Evolutionary conservation across 1,140 invertebrate genomes (phyloP).

Genomic region (Palaemon carinicauda): DNA sequence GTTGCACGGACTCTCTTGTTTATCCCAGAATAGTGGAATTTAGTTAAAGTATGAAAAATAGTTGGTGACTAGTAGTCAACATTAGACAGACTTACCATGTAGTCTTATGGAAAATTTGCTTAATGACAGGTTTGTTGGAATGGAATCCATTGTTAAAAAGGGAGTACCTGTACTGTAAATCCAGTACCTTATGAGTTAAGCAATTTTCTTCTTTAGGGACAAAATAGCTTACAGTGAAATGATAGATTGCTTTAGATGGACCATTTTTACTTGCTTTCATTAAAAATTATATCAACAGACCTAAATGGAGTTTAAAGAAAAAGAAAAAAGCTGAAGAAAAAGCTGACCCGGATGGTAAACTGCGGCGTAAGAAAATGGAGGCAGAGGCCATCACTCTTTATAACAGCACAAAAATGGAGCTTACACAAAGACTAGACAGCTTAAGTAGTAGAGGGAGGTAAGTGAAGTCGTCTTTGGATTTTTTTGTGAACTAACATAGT

Average conservation of each 20-base stretch:
- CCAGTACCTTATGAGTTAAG: too few species aligned
- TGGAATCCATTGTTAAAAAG: too few species aligned
- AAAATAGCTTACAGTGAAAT: too few species aligned
- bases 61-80: too few species aligned
- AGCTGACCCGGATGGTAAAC: constrained; percentile 29
- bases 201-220: too few species aligned
- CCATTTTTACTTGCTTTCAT: background rate
- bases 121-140: too few species aligned
- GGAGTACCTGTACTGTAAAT: too few species aligned
- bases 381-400: constrained; percentile 47
- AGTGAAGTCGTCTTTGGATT: background rate
- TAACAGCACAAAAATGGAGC: constrained; percentile 54
- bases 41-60: too few species aligned
- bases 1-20: too few species aligned
- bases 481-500: background rate
- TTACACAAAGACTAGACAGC: constrained; percentile 55
- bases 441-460: constrained; percentile 50
- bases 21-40: too few species aligned
- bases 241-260: background rate
- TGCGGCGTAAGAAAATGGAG: constrained; percentile 18
- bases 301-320: constrained; percentile 57
- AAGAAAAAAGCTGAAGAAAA: constrained; percentile 25
- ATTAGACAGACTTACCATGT: too few species aligned
- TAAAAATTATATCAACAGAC: constrained; percentile 16
- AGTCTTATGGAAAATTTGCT: too few species aligned